Conservation (phyloP, 2,113 vertebrate genomes). For the Menura novaehollandiae region DNA sequence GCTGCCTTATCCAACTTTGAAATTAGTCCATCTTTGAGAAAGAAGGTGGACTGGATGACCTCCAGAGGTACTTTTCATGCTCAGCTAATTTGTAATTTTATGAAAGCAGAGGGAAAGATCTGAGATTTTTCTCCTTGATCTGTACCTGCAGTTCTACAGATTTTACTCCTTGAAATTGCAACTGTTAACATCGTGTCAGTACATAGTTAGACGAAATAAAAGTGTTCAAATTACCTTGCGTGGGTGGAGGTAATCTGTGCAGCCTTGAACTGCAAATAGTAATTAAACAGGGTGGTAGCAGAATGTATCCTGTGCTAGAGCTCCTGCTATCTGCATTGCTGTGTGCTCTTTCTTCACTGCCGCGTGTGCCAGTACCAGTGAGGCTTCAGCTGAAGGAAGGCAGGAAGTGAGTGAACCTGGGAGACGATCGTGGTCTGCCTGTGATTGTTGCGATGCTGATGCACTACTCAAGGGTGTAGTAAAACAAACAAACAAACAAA, state of each 20-base stretch:
- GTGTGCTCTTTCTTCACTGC: not conserved
- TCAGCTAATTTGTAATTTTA: not conserved
- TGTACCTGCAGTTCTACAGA: not conserved
- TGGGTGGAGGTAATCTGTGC: conserved; percentile 57
- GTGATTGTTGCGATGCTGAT: not conserved
- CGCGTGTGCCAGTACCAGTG: not conserved
- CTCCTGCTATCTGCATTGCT: not conserved
- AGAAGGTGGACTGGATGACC: not conserved
- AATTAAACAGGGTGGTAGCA: conserved; percentile 64
- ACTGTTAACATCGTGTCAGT: conserved; percentile 57
- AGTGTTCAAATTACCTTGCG: conserved; percentile 55
- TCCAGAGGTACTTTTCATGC: not conserved
- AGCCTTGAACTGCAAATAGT: conserved; percentile 58
- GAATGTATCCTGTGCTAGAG: conserved; percentile 7
- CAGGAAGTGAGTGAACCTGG: not conserved
- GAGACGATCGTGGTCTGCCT: not conserved
- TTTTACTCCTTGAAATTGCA: conserved; percentile 46
- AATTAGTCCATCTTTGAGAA: not conserved
- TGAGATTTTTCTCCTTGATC: not conserved
- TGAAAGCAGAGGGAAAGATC: not conserved
- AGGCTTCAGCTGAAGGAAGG: not conserved
- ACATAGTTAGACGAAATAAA: conserved; percentile 34
- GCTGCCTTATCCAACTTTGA: not conserved
- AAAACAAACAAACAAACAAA: not conserved
- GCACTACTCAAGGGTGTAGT: not conserved